Evolutionary conservation across 2,888 invertebrate species (phyloP).

Genomic region (Apeira syringaria): DNA sequence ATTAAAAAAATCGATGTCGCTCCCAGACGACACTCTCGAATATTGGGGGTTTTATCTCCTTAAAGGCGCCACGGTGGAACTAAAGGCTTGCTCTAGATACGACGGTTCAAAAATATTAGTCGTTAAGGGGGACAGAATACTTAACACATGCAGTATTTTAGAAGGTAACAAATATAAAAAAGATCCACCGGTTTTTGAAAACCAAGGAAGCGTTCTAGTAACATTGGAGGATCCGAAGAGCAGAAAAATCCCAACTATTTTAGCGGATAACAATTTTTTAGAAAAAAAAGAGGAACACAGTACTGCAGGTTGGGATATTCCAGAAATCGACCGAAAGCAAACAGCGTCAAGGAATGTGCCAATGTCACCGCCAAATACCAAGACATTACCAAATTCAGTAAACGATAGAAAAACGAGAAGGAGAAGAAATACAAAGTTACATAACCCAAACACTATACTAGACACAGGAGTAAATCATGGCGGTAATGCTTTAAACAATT

Average conservation of each 20-base stretch:
- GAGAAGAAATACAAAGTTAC: conserved; percentile 52
- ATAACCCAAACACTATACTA: conserved; percentile 81
- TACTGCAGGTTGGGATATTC: neutral
- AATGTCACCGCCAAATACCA: neutral
- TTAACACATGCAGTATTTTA: conserved; percentile 90
- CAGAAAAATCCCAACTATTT: conserved; percentile 14
- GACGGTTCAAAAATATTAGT: conserved; percentile 91
- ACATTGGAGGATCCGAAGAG: conserved; percentile 62
- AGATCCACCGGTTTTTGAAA: conserved; percentile 83
- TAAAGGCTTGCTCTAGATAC: conserved; percentile 91
- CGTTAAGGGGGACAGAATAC: conserved; percentile 90
- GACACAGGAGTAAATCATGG: conserved; percentile 91
- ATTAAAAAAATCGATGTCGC: conserved; percentile 90
- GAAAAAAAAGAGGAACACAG: conserved; percentile 8
- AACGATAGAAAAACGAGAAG: conserved; percentile 52
- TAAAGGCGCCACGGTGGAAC: conserved; percentile 89
- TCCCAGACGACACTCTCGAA: conserved; percentile 93
- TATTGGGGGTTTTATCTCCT: conserved; percentile 95
- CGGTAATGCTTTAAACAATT: conserved; percentile 86
- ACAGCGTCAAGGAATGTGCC: neutral
- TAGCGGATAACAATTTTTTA: conserved; percentile 16
- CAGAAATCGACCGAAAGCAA: neutral
- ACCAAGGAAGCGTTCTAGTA: conserved; percentile 81
- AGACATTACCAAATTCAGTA: conserved; percentile 13
- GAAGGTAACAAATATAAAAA: conserved; percentile 87